These are phyloP conservation scores for Aplidium turbinatum DNA, from an alignment of 23 tunicate genomes.

Conservation along the genomic window DNA sequence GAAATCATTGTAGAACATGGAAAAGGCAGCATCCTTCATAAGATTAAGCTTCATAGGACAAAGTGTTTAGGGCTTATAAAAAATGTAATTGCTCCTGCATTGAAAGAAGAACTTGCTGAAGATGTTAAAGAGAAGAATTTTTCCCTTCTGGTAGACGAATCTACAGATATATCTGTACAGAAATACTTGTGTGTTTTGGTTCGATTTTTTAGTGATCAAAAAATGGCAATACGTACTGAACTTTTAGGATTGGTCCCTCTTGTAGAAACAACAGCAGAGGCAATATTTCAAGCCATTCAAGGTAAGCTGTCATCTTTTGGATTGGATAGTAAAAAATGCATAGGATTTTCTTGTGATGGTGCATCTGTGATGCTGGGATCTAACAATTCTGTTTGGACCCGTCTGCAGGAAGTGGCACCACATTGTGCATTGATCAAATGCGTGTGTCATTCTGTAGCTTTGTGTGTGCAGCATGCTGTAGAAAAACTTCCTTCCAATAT, in stretches of 20 bases:
- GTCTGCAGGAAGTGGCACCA: constrained; percentile 29
- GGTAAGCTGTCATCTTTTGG: constrained; percentile 9
- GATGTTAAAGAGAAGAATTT: constrained; percentile 2
- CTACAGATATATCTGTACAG: constrained; percentile 44
- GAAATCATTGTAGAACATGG: constrained; percentile 40
- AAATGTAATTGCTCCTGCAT: constrained; percentile 28
- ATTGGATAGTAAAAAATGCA: constrained; percentile 1
- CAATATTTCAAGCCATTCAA: constrained; percentile 27
- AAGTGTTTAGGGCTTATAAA: constrained; percentile 18
- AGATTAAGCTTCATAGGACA: constrained; percentile 15
- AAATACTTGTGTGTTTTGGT: constrained; percentile 53
- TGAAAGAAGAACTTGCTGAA: constrained; percentile 21
- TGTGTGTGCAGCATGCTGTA: constrained; percentile 29
- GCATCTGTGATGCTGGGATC: constrained; percentile 43
- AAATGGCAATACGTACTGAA: constrained; percentile 14
- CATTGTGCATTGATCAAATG: constrained; percentile 14
- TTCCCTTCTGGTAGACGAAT: constrained; percentile 46
- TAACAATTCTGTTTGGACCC: constrained; percentile 43
- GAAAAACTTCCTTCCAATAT: constrained; percentile 23
- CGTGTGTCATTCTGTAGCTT: constrained; percentile 34
- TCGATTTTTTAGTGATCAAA: constrained; percentile 35
- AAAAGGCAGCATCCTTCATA: constrained; percentile 18
- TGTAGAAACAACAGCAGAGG: constrained; percentile 28
- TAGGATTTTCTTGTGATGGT: constrained; percentile 32
- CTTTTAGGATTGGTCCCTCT: constrained; percentile 40